Conservation (phyloP, 1,140 invertebrate genomes). For the Plectrocnemia conspersa region DNA sequence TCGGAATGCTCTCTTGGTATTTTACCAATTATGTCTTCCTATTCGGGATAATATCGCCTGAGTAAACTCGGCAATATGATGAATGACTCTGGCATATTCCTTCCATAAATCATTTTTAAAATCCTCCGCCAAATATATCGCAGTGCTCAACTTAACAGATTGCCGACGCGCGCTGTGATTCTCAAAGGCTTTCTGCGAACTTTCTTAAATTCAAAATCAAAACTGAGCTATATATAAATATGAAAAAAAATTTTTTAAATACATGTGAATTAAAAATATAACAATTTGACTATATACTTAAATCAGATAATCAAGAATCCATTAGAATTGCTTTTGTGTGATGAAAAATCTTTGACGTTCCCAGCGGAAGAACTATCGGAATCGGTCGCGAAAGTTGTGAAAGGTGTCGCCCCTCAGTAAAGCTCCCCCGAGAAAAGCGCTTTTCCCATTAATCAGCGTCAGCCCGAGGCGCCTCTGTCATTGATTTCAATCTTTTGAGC, state of each 20-base stretch:
- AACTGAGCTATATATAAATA: no score
- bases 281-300: no score
- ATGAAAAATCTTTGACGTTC: no score
- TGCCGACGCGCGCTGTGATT: background rate
- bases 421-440: conserved; percentile 9
- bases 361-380: no score
- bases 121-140: background rate
- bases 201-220: no score
- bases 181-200: background rate
- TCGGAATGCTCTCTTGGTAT: conserved; percentile 6
- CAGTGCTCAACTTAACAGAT: conserved; percentile 3
- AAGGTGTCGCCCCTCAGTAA: conserved; percentile 5
- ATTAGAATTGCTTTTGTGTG: background rate
- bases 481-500: conserved; percentile 29
- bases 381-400: conserved; percentile 4
- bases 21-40: conserved; percentile 14
- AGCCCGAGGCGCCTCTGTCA: conserved; percentile 25
- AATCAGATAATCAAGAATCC: no score
- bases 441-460: conserved; percentile 32
- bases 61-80: conserved; percentile 9
- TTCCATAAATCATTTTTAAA: conserved; percentile 13
- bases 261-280: no score
- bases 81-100: conserved; percentile 3
- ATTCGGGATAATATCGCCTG: background rate
- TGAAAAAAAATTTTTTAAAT: no score